Evolutionary conservation across 2,888 invertebrate species (phyloP), one percentile per base, ranked within the genome.

Genomic region (Apotomis betuletana): DNA sequence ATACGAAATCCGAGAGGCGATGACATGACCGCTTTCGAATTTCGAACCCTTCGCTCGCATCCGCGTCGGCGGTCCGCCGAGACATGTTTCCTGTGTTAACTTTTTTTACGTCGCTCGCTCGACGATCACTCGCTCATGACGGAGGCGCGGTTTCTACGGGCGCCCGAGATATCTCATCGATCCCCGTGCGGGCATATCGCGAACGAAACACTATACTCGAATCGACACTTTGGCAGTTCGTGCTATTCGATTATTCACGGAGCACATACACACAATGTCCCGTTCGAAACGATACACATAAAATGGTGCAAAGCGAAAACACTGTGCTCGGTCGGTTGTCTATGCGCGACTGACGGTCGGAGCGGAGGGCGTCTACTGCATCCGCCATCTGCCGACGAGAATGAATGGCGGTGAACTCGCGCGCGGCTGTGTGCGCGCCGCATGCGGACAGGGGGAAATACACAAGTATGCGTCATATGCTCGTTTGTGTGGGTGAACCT

Each of bases 1-100:
- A 92, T 88, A 89, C 89, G 88, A 90, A 91, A 91, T 92, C 90
- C 91, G 92, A 91, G 89, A 89, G 90, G 90, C 92, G 92, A 91
- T 91, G 91, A 92, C 92, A 92, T 92, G 92, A 92, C 90, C 93
- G 92, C 93, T 92, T 93, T 93, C 92, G 92, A 93, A 93, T 93
- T 93, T 92, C 92, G 90, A 92, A 92, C 90, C 91, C 92, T 91
- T 91, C 89, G 91, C 90, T 92, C 89, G 91, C 86, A 90, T 90
- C 92, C 91, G 92, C 90, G 91, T 89, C 91, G 91, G 87, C 90
- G 89, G 89, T 87, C 90, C 92, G 91, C 90, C 91, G 91, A 89
- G 92, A 92, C 92, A 92, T 92, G 91, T 93, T 92, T 92, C 92
- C 92, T 91, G 92, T 91, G 90, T 91, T 91, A 87, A 90, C 92